Evolutionary conservation across 2,113 vertebrate species (phyloP).

Genomic region (Gambusia affinis): DNA sequence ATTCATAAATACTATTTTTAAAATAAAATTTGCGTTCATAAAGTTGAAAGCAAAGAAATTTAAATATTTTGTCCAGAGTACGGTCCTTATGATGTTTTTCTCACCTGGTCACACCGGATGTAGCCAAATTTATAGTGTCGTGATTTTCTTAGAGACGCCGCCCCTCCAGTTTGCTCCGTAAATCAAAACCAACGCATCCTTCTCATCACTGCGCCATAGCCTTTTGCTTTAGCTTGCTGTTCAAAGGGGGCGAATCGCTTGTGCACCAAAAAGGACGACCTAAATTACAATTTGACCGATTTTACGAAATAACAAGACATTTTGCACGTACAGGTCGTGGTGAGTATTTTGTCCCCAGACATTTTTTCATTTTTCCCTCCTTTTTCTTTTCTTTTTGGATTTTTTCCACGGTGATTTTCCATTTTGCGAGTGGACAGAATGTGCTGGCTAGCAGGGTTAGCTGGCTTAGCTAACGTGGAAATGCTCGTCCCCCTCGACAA

Average conservation of each 20-base stretch:
- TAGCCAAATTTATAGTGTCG: accelerated
- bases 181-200: not conserved
- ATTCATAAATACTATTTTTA: no score
- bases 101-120: not conserved
- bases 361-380: conserved; percentile 72
- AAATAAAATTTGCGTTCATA: no score
- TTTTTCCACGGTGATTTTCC: conserved; percentile 67
- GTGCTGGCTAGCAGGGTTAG: conserved; percentile 60
- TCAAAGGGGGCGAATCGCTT: conserved; percentile 38
- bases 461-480: conserved; percentile 57
- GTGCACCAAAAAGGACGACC: conserved; percentile 55
- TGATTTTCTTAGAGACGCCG: accelerated
- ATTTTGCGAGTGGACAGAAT: conserved; percentile 61
- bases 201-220: conserved; percentile 42
- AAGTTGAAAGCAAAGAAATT: no score
- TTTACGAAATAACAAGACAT: conserved; percentile 72
- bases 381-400: conserved; percentile 74
- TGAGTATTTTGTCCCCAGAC: conserved; percentile 80
- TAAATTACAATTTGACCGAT: conserved; percentile 61
- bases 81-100: not conserved
- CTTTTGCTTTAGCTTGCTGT: conserved; percentile 39
- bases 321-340: conserved; percentile 78
- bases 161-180: not conserved
- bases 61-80: no score
- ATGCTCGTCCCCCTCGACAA: conserved; percentile 28